These are phyloP conservation scores for Rhopalosiphum maidis DNA, from an alignment of 1,140 invertebrate genomes.

Conservation along the genomic window DNA sequence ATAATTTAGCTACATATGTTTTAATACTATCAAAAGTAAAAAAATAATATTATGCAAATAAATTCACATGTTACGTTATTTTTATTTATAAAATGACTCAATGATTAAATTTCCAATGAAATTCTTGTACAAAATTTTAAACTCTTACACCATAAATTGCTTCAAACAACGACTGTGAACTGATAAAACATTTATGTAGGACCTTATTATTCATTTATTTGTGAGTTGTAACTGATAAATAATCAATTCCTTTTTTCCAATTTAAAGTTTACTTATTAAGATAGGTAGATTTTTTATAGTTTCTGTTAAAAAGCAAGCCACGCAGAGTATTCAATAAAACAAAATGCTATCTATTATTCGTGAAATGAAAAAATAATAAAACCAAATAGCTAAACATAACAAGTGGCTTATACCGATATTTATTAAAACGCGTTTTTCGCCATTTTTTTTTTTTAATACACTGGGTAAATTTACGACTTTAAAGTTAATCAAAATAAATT, in stretches of 20 bases:
- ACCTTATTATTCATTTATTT: not conserved
- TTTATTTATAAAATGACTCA: not conserved
- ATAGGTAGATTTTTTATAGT: not conserved
- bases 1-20: not conserved
- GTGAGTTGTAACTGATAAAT: not conserved
- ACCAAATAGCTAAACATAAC: constrained; percentile 8
- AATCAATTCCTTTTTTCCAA: constrained; percentile 6
- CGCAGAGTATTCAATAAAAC: not conserved
- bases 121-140: not conserved
- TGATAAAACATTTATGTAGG: not conserved
- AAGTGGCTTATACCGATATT: not conserved
- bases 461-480: not conserved
- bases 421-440: not conserved
- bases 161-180: not conserved
- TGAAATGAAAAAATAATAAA: constrained; percentile 7
- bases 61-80: not conserved
- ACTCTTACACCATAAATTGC: not conserved
- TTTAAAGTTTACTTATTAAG: constrained; percentile 20
- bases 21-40: not conserved
- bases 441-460: not conserved
- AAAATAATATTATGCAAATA: not conserved
- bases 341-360: not conserved
- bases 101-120: not conserved
- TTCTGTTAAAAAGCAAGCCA: constrained; percentile 1
- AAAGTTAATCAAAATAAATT: not conserved